These are phyloP conservation scores for Poeciliopsis prolifica DNA, from an alignment of 2,113 vertebrate genomes.

Conservation along the genomic window DNA sequence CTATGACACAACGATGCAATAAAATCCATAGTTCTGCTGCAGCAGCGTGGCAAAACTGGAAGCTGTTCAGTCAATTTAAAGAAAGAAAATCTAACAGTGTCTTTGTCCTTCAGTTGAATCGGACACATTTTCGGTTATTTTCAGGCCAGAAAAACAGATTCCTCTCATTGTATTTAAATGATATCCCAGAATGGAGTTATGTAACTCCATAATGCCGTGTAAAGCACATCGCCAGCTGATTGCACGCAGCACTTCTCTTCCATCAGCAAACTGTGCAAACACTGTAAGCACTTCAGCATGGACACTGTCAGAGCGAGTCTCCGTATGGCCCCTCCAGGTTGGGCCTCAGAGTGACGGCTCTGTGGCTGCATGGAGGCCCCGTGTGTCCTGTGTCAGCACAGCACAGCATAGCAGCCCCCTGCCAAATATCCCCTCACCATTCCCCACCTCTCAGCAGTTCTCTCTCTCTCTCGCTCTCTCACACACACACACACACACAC, in stretches of 20 bases:
- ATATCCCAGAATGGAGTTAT: not conserved
- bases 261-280: not conserved
- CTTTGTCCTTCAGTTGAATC: not conserved
- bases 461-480: conserved; percentile 27
- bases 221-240: not conserved
- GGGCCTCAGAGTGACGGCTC: conserved; percentile 30
- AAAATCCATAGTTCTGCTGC: not conserved
- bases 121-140: not conserved
- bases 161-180: not conserved
- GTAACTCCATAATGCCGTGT: not conserved
- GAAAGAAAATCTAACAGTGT: not conserved
- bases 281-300: not conserved
- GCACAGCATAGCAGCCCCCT: conserved; percentile 59
- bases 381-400: conserved; percentile 66
- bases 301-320: not conserved
- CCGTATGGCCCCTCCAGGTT: not conserved
- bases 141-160: no score
- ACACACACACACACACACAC: conserved; percentile 32
- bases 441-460: conserved; percentile 52
- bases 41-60: not conserved
- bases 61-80: not conserved
- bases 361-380: conserved; percentile 54
- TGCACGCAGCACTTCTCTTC: not conserved
- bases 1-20: not conserved
- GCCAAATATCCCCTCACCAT: conserved; percentile 64